These are phyloP conservation scores for Nowickia ferox DNA, from an alignment of 2,888 invertebrate genomes.

Conservation along the genomic window DNA sequence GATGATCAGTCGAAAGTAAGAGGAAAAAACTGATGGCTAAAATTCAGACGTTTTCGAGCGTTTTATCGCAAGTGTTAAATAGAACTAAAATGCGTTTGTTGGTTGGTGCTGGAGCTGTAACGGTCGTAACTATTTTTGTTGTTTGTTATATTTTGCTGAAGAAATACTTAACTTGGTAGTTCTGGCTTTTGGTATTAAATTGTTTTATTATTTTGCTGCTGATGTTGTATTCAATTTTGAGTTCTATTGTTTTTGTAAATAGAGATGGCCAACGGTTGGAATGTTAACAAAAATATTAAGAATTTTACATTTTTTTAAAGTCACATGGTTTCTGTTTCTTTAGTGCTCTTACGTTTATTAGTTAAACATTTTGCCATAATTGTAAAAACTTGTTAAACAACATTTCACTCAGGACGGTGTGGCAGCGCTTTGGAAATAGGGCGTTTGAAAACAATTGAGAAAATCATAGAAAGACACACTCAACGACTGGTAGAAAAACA, in stretches of 20 bases:
- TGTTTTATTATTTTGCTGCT: constrained; percentile 15
- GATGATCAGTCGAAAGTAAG: constrained; percentile 50
- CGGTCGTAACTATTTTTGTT: constrained; percentile 60
- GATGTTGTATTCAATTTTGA: constrained; percentile 65
- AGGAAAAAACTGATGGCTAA: constrained; percentile 56
- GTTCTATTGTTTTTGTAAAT: constrained; percentile 70
- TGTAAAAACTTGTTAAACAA: not conserved
- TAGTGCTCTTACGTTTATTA: not conserved
- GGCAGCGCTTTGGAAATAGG: constrained; percentile 67
- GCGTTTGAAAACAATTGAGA: constrained; percentile 53
- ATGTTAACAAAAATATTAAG: constrained; percentile 55
- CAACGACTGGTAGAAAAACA: constrained; percentile 51
- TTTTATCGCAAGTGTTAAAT: constrained; percentile 48
- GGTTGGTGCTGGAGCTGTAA: constrained; percentile 48
- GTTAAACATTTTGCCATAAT: constrained; percentile 10
- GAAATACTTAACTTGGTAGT: constrained; percentile 36
- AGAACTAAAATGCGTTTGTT: constrained; percentile 61
- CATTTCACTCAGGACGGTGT: constrained; percentile 70
- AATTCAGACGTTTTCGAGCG: constrained; percentile 59
- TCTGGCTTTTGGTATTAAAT: constrained; percentile 18
- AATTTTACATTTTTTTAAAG: constrained; percentile 60
- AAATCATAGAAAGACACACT: constrained; percentile 61
- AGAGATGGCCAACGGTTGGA: constrained; percentile 70
- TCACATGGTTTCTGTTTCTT: constrained; percentile 65
- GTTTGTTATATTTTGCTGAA: constrained; percentile 52